Evolutionary conservation across 1,140 invertebrate genomes (phyloP), one percentile per base, ranked within the genome.

Genomic region (Drosophila bocki): DNA sequence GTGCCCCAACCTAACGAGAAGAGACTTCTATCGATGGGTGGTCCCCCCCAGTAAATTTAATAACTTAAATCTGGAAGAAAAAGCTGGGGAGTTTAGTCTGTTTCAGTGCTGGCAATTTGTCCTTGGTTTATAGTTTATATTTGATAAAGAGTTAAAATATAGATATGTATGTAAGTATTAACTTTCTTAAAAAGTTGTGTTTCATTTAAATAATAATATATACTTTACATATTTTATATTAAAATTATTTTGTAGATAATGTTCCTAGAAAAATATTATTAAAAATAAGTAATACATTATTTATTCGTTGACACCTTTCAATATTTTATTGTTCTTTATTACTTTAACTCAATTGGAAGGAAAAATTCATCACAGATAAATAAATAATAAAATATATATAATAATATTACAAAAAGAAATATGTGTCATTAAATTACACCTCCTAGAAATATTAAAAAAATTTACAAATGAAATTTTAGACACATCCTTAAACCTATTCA

Each of bases 21-120:
- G 54, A 53, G 29, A 41, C 33, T 44, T 11, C 32, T 37, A 35
- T 22, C 26, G 22, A 15, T 22, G 65, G 69, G 69, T 57, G 64
- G 65, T 42, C 61, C 17, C 9, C 9, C 47, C 47, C 26, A 44
- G n/a, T 9, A 59, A 77, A 76, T 77, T 67, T 75, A 64, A 75
- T 75, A 75, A 75, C 50, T 70, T 70, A 70, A 70, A 22, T 45
- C 32, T 33, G 13, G 22, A 22, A 19, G 64, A 35, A 22, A 48
- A 32, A 17, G n/a, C 13, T 13, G 9, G 9, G 5, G 17, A 51
- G 12, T 51, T n/a, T 12, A 51, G n/a, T 15, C 0, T 6, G 4
- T 51, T 51, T 44, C 37, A 58, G 53, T 60, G 53, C 2, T 39
- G 53, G 4, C 13, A 1, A 15, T 39, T 9, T 11, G 33, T 22